phyloP scores from a whole-genome alignment of 2,888 invertebrate species.

The Leptarthrus brevirostris region DNA sequence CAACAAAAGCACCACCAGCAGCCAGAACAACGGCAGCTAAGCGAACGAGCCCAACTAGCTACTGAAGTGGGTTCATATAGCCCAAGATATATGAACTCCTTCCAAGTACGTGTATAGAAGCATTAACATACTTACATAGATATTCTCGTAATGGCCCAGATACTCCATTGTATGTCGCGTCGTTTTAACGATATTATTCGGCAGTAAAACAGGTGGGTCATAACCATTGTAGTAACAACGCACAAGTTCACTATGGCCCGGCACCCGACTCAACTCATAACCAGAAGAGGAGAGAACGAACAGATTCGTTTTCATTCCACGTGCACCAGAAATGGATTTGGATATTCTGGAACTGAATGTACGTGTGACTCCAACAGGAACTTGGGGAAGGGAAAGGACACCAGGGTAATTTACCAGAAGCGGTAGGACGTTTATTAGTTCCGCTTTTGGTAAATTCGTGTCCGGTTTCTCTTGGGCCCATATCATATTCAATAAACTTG shows the following conservation, averaged over 20 bases:
- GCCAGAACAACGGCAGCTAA: not conserved
- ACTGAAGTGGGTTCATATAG: slow-evolving; percentile 32
- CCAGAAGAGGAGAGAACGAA: slow-evolving; percentile 21
- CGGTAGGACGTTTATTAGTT: slow-evolving; percentile 45
- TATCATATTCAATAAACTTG: slow-evolving; percentile 42
- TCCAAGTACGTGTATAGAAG: slow-evolving; percentile 39
- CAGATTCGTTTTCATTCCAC: slow-evolving; percentile 50
- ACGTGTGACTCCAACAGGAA: not conserved
- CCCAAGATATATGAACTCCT: slow-evolving; percentile 46
- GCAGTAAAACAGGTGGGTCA: slow-evolving; percentile 56
- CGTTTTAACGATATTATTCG: slow-evolving; percentile 55
- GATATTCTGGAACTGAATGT: slow-evolving; percentile 23
- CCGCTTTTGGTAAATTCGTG: slow-evolving; percentile 44
- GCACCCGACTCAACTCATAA: slow-evolving; percentile 6
- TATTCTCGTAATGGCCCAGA: slow-evolving; percentile 33
- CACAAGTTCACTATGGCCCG: slow-evolving; percentile 46
- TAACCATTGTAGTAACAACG: slow-evolving; percentile 54
- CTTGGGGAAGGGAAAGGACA: not conserved
- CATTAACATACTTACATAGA: slow-evolving; percentile 50
- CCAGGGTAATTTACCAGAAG: slow-evolving; percentile 25
- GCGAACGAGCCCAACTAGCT: not conserved
- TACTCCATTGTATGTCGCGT: slow-evolving; percentile 48
- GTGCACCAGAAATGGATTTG: slow-evolving; percentile 40
- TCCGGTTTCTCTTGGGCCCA: slow-evolving; percentile 25
- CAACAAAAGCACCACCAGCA: not conserved